Percentiles rank a stretch among this genome's conserved stretches.
These are phyloP conservation scores for Eupithecia dodoneata DNA, from an alignment of 2,888 invertebrate genomes.

Conservation along the genomic window DNA sequence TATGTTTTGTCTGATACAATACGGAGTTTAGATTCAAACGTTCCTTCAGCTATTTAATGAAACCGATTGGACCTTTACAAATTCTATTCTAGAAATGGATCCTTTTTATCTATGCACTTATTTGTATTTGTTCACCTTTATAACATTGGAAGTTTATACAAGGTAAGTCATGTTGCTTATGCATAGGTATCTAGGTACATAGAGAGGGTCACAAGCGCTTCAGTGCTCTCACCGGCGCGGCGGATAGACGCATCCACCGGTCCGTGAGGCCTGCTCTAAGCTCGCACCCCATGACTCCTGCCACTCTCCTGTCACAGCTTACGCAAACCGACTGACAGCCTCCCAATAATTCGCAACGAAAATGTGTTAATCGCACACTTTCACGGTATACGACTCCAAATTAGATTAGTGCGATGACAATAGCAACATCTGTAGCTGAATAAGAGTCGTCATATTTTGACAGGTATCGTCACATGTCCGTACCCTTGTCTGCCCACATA, in stretches of 20 bases:
- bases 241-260: conserved; percentile 39
- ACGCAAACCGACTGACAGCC: conserved; percentile 81
- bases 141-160: too few relatives aligned
- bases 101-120: not conserved
- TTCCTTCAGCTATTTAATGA: not conserved
- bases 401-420: conserved; percentile 82
- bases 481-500: conserved; percentile 81
- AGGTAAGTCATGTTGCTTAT: not conserved
- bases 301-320: conserved; percentile 83
- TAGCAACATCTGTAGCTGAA: conserved; percentile 79
- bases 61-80: not conserved
- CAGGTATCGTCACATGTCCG: conserved; percentile 76
- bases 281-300: conserved; percentile 72
- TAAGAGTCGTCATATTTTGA: conserved; percentile 82
- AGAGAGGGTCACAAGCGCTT: conserved; percentile 18
- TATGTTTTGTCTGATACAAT: not conserved
- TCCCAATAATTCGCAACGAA: conserved; percentile 82
- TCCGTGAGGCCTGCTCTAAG: conserved; percentile 52
- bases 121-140: too few relatives aligned
- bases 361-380: conserved; percentile 84
- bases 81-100: not conserved
- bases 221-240: conserved; percentile 22
- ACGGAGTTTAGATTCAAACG: not conserved
- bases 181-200: conserved; percentile 17
- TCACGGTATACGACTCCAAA: conserved; percentile 78